A percentile compares a stretch with the other conserved stretches of the same genome.
Evolutionary conservation across 2,888 invertebrate genomes (phyloP).

Genomic region (Diplolepis rosae): DNA sequence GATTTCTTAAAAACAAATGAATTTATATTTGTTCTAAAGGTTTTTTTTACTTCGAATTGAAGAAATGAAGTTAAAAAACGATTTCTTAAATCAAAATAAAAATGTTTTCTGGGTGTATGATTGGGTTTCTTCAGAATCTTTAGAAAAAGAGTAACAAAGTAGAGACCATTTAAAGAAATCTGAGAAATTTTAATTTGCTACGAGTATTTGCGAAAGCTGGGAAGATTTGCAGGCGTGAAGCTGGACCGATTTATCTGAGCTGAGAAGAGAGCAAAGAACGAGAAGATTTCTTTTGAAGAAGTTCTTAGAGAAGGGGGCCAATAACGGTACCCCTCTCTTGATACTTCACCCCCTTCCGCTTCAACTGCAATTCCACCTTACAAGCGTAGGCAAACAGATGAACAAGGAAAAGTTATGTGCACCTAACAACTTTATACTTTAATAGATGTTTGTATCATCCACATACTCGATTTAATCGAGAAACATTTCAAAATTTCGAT

Average conservation of each 20-base stretch:
- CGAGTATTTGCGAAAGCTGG: too few relatives aligned
- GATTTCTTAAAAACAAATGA: too few relatives aligned
- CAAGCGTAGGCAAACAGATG: conserved; percentile 43
- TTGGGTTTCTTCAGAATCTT: not conserved
- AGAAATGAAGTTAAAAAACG: too few relatives aligned
- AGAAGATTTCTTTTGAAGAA: conserved; percentile 32
- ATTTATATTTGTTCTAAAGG: too few relatives aligned
- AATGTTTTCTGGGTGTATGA: too few relatives aligned
- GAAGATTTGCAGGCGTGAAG: not conserved
- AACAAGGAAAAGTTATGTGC: conserved; percentile 45
- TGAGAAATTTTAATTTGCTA: not conserved
- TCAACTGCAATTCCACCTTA: conserved; percentile 30
- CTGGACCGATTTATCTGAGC: not conserved
- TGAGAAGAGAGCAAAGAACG: conserved; percentile 31
- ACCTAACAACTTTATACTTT: not conserved
- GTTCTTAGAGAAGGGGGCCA: conserved; percentile 40
- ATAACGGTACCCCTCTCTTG: conserved; percentile 50
- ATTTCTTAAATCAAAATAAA: too few relatives aligned
- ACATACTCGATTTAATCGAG: too few relatives aligned
- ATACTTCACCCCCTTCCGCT: conserved; percentile 34
- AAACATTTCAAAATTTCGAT: too few relatives aligned
- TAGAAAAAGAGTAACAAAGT: too few relatives aligned
- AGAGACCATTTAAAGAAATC: too few relatives aligned
- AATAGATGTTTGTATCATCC: not conserved
- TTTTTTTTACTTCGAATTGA: too few relatives aligned